phyloP scores from a whole-genome alignment of 2,888 invertebrate genomes.

The Barypeithes pellucidus region DNA sequence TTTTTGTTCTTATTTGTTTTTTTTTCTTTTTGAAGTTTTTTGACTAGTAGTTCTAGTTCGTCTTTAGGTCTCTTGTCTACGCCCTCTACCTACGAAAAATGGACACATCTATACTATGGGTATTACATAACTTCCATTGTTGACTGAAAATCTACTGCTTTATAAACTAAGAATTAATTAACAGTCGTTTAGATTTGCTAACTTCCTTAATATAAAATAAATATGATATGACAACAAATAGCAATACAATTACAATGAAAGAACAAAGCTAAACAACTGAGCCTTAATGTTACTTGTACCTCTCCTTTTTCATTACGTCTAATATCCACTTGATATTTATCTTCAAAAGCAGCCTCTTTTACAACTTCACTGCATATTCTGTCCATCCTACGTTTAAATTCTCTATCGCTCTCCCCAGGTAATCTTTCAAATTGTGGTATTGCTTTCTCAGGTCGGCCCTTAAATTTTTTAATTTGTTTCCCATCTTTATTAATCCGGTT shows the following conservation, averaged over 20 bases:
- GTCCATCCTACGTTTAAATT: slow-evolving; percentile 79
- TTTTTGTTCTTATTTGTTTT: slow-evolving; percentile 58
- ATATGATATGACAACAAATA: too few relatives aligned
- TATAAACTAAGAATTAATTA: too few relatives aligned
- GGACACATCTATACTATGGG: neutral
- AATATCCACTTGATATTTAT: slow-evolving; percentile 76
- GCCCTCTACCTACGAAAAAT: slow-evolving; percentile 64
- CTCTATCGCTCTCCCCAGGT: slow-evolving; percentile 77
- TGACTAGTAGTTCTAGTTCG: slow-evolving; percentile 73
- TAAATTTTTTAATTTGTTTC: slow-evolving; percentile 34
- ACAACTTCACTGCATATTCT: slow-evolving; percentile 77
- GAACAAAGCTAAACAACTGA: too few relatives aligned
- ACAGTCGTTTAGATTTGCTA: too few relatives aligned
- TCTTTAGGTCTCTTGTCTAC: slow-evolving; percentile 73
- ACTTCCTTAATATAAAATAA: too few relatives aligned
- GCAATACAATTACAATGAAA: too few relatives aligned
- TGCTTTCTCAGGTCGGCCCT: slow-evolving; percentile 69
- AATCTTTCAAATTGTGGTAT: slow-evolving; percentile 75
- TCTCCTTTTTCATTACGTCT: slow-evolving; percentile 74
- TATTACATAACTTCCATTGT: too few relatives aligned
- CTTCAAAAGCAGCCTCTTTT: slow-evolving; percentile 76
- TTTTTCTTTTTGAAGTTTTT: slow-evolving; percentile 65
- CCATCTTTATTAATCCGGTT: slow-evolving; percentile 48
- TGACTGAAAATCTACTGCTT: too few relatives aligned
- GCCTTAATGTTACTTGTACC: slow-evolving; percentile 59